phyloP scores from a whole-genome alignment of 2,888 invertebrate species.

The Hemaris fuciformis region DNA sequence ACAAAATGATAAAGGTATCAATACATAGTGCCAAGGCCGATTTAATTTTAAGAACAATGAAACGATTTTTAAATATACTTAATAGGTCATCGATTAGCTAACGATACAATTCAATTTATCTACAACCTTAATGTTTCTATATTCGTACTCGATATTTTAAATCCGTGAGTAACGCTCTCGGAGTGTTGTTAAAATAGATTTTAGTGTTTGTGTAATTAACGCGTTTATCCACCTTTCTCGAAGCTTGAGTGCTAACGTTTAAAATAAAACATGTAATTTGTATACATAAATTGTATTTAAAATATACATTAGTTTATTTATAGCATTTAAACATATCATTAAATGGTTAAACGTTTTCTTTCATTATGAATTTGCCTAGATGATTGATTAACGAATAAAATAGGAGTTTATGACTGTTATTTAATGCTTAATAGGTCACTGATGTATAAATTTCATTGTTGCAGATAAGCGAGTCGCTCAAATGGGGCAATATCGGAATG shows the following conservation, averaged over 20 bases:
- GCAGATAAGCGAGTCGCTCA: conserved; percentile 86
- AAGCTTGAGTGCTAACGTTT: background rate
- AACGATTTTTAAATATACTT: background rate
- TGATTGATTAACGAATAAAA: background rate
- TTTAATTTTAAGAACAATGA: background rate
- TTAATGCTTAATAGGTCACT: background rate
- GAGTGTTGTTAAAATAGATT: background rate
- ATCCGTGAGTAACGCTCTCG: background rate
- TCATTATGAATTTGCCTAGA: too few species aligned
- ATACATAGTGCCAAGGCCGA: background rate
- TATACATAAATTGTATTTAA: background rate
- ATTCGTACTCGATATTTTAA: background rate
- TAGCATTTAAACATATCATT: background rate
- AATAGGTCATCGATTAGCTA: background rate
- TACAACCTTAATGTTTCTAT: background rate
- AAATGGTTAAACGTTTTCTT: too few species aligned
- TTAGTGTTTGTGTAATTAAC: background rate
- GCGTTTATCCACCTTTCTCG: background rate
- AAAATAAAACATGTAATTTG: background rate
- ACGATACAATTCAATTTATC: background rate
- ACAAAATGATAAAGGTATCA: background rate
- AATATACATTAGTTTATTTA: background rate
- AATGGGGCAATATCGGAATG: conserved; percentile 87
- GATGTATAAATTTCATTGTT: conserved; percentile 58
- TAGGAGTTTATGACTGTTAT: background rate